phyloP scores from a whole-genome alignment of 2,888 invertebrate genomes.

The Atethmia centrago region DNA sequence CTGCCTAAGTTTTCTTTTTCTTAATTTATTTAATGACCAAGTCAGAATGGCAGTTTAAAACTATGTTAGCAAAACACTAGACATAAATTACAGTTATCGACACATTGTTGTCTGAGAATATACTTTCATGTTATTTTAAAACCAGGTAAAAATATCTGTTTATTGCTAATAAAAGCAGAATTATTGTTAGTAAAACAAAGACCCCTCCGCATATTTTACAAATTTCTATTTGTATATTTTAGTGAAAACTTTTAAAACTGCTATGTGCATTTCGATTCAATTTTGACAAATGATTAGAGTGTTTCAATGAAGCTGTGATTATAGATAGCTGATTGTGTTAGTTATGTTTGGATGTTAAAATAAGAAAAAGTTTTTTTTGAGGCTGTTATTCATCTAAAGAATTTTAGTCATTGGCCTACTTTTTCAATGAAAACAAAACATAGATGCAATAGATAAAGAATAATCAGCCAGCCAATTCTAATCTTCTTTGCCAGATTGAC shows the following conservation, averaged over 20 bases:
- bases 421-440: constrained; percentile 41
- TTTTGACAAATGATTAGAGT: not conserved
- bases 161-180: not conserved
- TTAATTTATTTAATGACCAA: not conserved
- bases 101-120: constrained; percentile 36
- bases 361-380: constrained; percentile 3
- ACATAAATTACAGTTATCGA: constrained; percentile 8
- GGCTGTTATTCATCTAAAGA: not conserved
- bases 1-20: too few species aligned
- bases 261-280: not conserved
- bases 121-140: constrained; percentile 7
- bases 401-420: constrained; percentile 24
- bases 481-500: constrained; percentile 3
- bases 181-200: not conserved
- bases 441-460: constrained; percentile 18
- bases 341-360: not conserved
- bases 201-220: too few species aligned
- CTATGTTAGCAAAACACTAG: constrained; percentile 9
- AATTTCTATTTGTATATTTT: too few species aligned
- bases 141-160: constrained; percentile 23
- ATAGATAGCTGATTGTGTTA: not conserved
- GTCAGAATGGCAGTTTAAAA: not conserved
- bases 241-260: not conserved
- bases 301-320: not conserved
- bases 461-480: constrained; percentile 1